phyloP scores from a whole-genome alignment of 2,113 vertebrate genomes.

The Nestor notabilis region DNA sequence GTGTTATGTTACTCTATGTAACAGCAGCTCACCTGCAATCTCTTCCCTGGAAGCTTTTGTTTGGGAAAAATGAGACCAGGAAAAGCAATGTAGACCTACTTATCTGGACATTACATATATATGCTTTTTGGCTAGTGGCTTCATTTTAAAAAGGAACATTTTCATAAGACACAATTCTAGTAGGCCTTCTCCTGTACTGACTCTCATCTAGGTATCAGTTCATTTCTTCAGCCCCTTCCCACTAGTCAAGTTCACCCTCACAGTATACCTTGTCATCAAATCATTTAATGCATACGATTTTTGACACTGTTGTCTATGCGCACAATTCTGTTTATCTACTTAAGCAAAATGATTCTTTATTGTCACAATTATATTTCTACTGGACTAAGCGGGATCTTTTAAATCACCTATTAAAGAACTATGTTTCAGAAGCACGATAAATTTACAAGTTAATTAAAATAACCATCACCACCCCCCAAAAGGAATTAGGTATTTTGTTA shows the following conservation, averaged over 20 bases:
- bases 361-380: not conserved
- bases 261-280: not conserved
- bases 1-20: too few species aligned
- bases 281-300: not conserved
- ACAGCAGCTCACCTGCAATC: not conserved
- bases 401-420: not conserved
- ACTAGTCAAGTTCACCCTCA: not conserved
- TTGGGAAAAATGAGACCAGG: not conserved
- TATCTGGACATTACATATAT: not conserved
- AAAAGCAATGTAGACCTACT: not conserved
- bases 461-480: not conserved
- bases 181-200: not conserved
- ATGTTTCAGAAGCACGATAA: not conserved
- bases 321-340: not conserved
- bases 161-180: not conserved
- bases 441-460: not conserved
- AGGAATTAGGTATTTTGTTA: not conserved
- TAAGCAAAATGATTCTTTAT: not conserved
- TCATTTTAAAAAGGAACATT: not conserved
- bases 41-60: not conserved
- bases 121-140: not conserved
- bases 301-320: not conserved
- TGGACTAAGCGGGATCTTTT: not conserved
- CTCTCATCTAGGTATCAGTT: not conserved
- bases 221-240: not conserved